A percentile compares a stretch with the other conserved stretches of the same genome.
These are phyloP conservation scores for Falco punctatus DNA, from an alignment of 2,113 vertebrate species.

Conservation along the genomic window DNA sequence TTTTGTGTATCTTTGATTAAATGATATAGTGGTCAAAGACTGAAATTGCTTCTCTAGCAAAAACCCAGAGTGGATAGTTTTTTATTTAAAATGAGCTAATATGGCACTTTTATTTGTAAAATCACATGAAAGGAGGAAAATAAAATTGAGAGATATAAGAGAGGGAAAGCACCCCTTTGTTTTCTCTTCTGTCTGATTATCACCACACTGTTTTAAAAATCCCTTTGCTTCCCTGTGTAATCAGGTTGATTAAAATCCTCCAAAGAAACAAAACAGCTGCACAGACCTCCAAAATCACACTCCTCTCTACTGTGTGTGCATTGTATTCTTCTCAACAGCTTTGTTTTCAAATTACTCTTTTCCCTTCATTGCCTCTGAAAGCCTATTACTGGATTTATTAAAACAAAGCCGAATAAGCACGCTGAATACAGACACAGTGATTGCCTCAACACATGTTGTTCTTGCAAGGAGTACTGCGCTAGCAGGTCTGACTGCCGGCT, in stretches of 20 bases:
- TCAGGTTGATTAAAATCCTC: conserved; percentile 56
- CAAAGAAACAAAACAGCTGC: conserved; percentile 58
- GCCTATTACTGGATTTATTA: conserved; percentile 52
- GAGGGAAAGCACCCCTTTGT: conserved; percentile 34
- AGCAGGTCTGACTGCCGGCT: not conserved
- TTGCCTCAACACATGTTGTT: conserved; percentile 40
- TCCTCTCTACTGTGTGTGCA: not conserved
- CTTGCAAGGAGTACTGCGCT: not conserved
- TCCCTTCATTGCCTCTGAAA: conserved; percentile 39
- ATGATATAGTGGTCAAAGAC: conserved; percentile 54
- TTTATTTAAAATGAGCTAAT: conserved; percentile 75
- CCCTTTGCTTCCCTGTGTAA: conserved; percentile 9
- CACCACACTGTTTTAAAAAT: conserved; percentile 18
- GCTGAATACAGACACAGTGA: conserved; percentile 14
- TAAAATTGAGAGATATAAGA: conserved; percentile 9
- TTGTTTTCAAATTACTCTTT: conserved; percentile 50
- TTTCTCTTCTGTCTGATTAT: conserved; percentile 22
- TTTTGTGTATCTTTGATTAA: conserved; percentile 62
- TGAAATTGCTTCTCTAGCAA: conserved; percentile 62
- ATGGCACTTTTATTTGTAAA: conserved; percentile 46
- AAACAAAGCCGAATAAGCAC: conserved; percentile 45
- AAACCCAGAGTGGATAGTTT: conserved; percentile 45
- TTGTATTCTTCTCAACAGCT: conserved; percentile 35
- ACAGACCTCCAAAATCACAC: conserved; percentile 34
- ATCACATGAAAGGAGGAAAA: conserved; percentile 56